Base-by-base conservation (phyloP, 2,888 invertebrate species). In the Orchesellides sinensis region DNA sequence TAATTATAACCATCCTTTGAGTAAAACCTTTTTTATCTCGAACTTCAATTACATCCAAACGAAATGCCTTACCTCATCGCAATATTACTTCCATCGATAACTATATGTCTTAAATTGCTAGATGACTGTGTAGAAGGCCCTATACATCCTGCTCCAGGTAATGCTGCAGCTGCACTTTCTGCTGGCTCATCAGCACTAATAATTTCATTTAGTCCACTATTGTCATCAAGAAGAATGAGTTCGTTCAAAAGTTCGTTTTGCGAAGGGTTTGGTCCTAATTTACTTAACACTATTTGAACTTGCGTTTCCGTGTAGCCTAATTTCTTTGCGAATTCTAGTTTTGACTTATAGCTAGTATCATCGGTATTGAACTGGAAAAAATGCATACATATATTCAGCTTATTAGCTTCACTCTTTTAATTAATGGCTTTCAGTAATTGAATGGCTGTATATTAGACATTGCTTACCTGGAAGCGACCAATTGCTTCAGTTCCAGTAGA, bases 31-130 rank as follows among this genome's bases (percentile, higher is more conserved):
- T 40, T 89, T 32, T 32, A 10, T 40, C 10, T 40, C 40, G 10
- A 40, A 40, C n/a, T 40, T 2, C n/a, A 14, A 5, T 40, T 2
- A n/a, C n/a, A n/a, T n/a, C n/a, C n/a, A n/a, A n/a, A n/a, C n/a
- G n/a, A n/a, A n/a, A n/a, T n/a, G n/a, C n/a, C 89, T 89, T 90
- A 95, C 95, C 94, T 95, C 95, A 97, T 96, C 45, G 98, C 98
- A 21, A 98, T 96, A 90, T 98, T 98, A 90, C 96, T 96, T 88
- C 98, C 98, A 90, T 98, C 98, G 84, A 98, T 95, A 85, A 98
- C 96, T 85, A 98, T 94, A 77, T 95, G 94, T 80, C 96, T 91
- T 14, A 91, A 88, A 49, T 73, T 80, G 49, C 56, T 59, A 27
- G 65, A 49, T 52, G 79, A 23, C 66, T 72, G 27, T 8, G 75